phyloP scores from a whole-genome alignment of 2,888 invertebrate species.

The Ormyrus rosae region DNA sequence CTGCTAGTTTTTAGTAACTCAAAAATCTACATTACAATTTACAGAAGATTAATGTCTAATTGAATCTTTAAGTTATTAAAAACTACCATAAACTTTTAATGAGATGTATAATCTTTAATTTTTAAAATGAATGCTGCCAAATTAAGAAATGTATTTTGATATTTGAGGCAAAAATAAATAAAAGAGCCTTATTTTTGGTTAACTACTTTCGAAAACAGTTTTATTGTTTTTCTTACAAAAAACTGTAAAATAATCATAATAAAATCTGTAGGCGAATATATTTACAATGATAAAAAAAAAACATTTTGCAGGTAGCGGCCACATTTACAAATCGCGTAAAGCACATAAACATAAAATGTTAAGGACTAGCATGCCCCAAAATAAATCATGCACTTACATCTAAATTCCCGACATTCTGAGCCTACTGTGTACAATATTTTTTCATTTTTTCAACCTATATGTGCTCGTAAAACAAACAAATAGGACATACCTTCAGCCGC shows the following conservation, averaged over 20 bases:
- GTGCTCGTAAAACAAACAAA: constrained; percentile 16
- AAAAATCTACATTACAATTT: too few relatives aligned
- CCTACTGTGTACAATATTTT: constrained; percentile 21
- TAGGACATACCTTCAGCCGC: constrained; percentile 48
- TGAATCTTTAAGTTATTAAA: too few relatives aligned
- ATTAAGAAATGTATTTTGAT: too few relatives aligned
- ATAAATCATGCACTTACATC: constrained; percentile 55
- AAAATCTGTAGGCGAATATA: constrained; percentile 21
- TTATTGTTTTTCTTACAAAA: constrained; percentile 55
- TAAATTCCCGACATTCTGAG: constrained; percentile 38
- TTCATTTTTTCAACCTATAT: constrained; percentile 4
- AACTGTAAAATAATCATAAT: constrained; percentile 41
- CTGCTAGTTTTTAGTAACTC: too few relatives aligned
- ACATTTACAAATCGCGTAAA: constrained; percentile 50
- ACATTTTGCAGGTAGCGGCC: constrained; percentile 42
- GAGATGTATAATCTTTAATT: too few relatives aligned
- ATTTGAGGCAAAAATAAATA: constrained; percentile 52
- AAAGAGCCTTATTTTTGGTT: constrained; percentile 43
- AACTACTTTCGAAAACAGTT: constrained; percentile 52
- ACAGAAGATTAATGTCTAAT: too few relatives aligned
- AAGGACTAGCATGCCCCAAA: constrained; percentile 55
- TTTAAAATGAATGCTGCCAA: too few relatives aligned
- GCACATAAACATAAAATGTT: constrained; percentile 48
- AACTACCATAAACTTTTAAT: too few relatives aligned
- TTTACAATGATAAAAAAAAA: constrained; percentile 51